Percentiles rank a stretch among this genome's conserved stretches.
Conservation (phyloP, 1,140 invertebrate genomes). For the Megalonaias nervosa region DNA sequence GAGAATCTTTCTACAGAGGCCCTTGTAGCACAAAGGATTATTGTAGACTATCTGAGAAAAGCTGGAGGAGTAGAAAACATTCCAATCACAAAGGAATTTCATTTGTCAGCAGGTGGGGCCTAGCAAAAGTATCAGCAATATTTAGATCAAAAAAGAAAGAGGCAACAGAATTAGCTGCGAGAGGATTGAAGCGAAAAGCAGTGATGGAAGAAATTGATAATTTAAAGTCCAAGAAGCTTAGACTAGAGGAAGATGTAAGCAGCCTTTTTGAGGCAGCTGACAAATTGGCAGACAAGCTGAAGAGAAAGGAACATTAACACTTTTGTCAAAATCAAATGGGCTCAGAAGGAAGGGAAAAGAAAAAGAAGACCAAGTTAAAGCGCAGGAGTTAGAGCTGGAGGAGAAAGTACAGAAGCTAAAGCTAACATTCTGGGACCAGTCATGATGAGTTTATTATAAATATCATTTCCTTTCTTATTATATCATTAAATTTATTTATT, state of each 20-base stretch:
- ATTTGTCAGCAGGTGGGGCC: background rate
- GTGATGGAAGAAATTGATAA: background rate
- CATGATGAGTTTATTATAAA: too few species aligned
- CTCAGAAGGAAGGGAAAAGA: too few species aligned
- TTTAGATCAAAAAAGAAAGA: constrained; percentile 9
- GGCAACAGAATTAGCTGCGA: background rate
- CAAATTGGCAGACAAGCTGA: constrained; percentile 4
- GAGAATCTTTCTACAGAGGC: constrained; percentile 45
- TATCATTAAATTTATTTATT: too few species aligned
- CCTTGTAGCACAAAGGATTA: constrained; percentile 40
- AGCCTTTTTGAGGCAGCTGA: constrained; percentile 1
- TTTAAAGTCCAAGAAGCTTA: background rate
- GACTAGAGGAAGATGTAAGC: too few species aligned
- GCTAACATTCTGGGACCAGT: too few species aligned
- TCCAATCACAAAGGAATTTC: constrained; percentile 8
- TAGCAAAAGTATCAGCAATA: constrained; percentile 29
- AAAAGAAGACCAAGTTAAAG: too few species aligned
- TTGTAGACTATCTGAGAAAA: constrained; percentile 35
- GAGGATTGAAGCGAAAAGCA: background rate
- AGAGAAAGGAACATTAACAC: background rate
- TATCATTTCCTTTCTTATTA: too few species aligned
- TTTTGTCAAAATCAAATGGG: too few species aligned
- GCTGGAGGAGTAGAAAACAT: constrained; percentile 36
- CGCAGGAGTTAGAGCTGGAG: too few species aligned
- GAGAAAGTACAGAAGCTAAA: too few species aligned